Evolutionary conservation across 2,113 vertebrate species (phyloP).

Genomic region (Austrofundulus limnaeus): DNA sequence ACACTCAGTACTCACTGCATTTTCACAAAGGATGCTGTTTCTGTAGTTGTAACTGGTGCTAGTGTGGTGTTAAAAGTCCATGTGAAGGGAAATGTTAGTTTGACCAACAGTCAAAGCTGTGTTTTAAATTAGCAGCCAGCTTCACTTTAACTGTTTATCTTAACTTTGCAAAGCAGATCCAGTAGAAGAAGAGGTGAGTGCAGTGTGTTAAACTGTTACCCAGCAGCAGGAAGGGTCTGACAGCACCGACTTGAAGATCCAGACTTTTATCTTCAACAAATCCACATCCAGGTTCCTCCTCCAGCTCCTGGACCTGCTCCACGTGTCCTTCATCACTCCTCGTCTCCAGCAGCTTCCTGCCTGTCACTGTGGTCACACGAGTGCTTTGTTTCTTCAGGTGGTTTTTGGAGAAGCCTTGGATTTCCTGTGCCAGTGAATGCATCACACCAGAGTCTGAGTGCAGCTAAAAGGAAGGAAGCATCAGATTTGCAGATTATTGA

Average conservation of each 20-base stretch:
- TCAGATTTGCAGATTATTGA: background rate
- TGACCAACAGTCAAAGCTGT: too few relatives aligned
- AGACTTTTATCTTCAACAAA: conserved; percentile 87
- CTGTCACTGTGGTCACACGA: conserved; percentile 86
- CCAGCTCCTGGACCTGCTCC: conserved; percentile 50
- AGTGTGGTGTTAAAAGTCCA: too few relatives aligned
- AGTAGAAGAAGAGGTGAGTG: too few relatives aligned
- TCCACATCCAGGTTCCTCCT: conserved; percentile 72
- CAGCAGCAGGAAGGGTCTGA: conserved; percentile 89
- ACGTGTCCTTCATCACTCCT: conserved; percentile 74
- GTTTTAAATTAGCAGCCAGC: too few relatives aligned
- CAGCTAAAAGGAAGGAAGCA: background rate
- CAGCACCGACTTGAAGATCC: conserved; percentile 88
- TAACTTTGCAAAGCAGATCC: too few relatives aligned
- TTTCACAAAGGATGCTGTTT: too few relatives aligned
- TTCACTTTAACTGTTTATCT: too few relatives aligned
- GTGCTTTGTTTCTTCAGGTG: conserved; percentile 88
- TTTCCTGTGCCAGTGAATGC: conserved; percentile 88
- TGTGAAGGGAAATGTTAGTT: too few relatives aligned
- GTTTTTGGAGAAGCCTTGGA: conserved; percentile 84
- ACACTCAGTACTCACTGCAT: too few relatives aligned
- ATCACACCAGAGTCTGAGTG: conserved; percentile 66
- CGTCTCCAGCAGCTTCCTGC: conserved; percentile 85
- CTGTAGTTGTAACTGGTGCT: too few relatives aligned
- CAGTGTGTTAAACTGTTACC: conserved; percentile 75